Percentiles rank a stretch among this genome's conserved stretches.
These are phyloP conservation scores for Electrophaes corylata DNA, from an alignment of 2,888 invertebrate species.

Conservation along the genomic window DNA sequence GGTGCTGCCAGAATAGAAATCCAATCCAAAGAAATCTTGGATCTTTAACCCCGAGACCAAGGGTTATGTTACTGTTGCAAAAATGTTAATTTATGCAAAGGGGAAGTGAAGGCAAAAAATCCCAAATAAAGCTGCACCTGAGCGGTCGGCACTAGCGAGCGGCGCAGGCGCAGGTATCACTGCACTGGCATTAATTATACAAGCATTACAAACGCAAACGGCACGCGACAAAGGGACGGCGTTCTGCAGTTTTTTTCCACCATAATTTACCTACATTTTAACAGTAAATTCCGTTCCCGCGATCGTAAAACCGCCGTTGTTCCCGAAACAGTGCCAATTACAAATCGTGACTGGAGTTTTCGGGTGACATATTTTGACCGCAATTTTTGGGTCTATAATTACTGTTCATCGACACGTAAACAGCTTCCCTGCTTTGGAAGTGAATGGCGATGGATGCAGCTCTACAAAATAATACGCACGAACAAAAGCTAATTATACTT, in stretches of 20 bases:
- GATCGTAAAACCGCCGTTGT: constrained; percentile 34
- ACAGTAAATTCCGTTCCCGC: constrained; percentile 37
- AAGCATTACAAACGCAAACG: constrained; percentile 50
- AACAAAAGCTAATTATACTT: constrained; percentile 80
- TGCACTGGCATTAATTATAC: constrained; percentile 70
- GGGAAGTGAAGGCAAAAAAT: constrained; percentile 77
- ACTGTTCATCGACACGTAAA: constrained; percentile 72
- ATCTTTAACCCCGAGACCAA: constrained; percentile 46
- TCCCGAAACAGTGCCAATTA: constrained; percentile 58
- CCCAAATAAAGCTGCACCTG: constrained; percentile 82
- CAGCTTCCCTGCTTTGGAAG: constrained; percentile 68
- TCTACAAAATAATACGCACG: constrained; percentile 70
- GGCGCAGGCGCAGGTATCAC: constrained; percentile 60
- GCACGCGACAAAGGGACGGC: constrained; percentile 61
- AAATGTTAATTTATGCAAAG: constrained; percentile 82
- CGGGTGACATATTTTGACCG: constrained; percentile 58
- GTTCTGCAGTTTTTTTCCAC: constrained; percentile 51
- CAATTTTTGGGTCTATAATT: constrained; percentile 64
- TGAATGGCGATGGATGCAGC: constrained; percentile 63
- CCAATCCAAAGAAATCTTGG: constrained; percentile 3
- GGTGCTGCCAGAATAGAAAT: neutral
- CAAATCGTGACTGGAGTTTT: constrained; percentile 64
- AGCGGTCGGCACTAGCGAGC: constrained; percentile 49
- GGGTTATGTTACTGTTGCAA: too few relatives aligned
- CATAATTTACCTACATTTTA: constrained; percentile 59